Evolutionary conservation across 1,140 invertebrate genomes (phyloP), one percentile per base, ranked within the genome.

Genomic region (Bombyx mandarina): DNA sequence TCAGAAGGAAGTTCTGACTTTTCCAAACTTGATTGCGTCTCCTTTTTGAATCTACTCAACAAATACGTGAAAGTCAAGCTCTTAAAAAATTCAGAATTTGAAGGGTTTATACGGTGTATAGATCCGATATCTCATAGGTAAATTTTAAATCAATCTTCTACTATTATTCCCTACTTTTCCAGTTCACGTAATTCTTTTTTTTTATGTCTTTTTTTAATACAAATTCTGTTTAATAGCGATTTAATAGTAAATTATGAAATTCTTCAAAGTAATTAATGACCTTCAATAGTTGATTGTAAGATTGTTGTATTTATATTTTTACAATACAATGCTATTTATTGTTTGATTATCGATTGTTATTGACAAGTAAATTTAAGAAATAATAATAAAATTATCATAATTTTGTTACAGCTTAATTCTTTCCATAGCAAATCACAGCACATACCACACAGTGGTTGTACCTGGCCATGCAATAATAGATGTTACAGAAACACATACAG

Each of bases 381-480:
- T 45, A 43, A 35, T 6, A 45, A 42, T 55, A 44, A 12, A 48
- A 45, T 35, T 10, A 56, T 6, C 18, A 56, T 47, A 26, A 12
- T 55, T 61, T 66, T 65, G 26, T 77, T 79, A 54, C 70, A 86
- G 82, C 62, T 66, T 81, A 1, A 76, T 86, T 53, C 45, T 86
- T 9, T 65, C 62, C 22, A 57, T 70, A 45, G 60, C 69, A 6
- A 26, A 69, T 51, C 71, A 62, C 56, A 66, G 70, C 46, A 63
- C 52, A 49, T 73, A 65, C 57, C 56, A 67, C 60, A 76, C 66
- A 43, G 67, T 61, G 6, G 50, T 86, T 3, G 71, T 86, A 64
- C 82, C 78, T 9, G 82, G 82, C 6, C 79, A 84, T 71, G 73
- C 83, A 49, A 58, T 86, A 53, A 43, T 71, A n/a, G 58, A 82